Conservation (phyloP, 2,113 vertebrate species). For the Agapornis roseicollis region DNA sequence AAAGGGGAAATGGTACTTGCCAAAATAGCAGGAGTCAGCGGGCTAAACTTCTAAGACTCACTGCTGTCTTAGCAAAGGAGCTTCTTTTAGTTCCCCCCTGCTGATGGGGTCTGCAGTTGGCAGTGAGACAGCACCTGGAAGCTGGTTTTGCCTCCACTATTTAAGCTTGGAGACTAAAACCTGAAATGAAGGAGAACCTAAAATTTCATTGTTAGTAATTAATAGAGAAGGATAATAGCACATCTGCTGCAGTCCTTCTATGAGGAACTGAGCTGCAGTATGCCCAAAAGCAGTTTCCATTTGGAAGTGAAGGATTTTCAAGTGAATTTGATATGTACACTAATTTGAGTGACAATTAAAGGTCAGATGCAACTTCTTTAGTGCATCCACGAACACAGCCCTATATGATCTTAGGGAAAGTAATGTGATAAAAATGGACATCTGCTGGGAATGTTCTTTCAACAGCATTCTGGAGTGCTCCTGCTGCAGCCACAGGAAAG, state of each 20-base stretch:
- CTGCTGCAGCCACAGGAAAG: neutral
- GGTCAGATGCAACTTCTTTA: neutral
- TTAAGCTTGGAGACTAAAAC: neutral
- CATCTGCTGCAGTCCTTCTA: neutral
- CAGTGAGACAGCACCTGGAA: neutral
- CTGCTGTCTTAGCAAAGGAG: neutral
- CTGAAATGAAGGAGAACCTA: neutral
- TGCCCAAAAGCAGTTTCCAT: neutral
- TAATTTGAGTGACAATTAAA: neutral
- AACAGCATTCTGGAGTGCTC: neutral
- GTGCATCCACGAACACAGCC: neutral
- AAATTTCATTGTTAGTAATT: neutral
- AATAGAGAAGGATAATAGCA: neutral
- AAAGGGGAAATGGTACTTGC: neutral
- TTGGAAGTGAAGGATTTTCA: neutral
- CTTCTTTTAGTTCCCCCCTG: neutral
- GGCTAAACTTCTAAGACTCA: neutral
- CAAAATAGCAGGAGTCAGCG: neutral
- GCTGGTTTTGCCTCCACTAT: neutral
- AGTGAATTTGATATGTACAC: neutral
- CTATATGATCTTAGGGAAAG: neutral
- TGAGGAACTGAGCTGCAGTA: neutral
- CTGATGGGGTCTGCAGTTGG: neutral
- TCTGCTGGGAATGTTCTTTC: neutral
- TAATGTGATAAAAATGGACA: neutral